phyloP scores from a whole-genome alignment of 2,113 vertebrate species.

The Istiophorus platypterus region DNA sequence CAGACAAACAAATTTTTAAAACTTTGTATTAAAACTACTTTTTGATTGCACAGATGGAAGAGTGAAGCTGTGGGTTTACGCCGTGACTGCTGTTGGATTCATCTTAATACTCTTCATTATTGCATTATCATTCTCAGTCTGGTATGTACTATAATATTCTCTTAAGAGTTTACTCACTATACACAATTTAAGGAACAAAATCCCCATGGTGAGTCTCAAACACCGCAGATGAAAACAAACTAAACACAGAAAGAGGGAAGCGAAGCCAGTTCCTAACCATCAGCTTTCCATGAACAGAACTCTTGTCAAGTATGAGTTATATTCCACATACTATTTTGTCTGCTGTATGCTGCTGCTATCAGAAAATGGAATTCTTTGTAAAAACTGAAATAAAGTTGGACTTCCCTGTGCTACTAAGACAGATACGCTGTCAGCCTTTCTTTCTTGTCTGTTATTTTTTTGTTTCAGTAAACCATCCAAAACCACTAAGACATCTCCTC shows the following conservation, averaged over 20 bases:
- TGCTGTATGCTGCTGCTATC: conserved; percentile 57
- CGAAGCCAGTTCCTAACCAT: conserved; percentile 12
- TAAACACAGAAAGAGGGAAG: conserved; percentile 9
- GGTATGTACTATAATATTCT: conserved; percentile 86
- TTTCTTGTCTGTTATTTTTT: conserved; percentile 35
- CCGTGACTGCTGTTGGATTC: conserved; percentile 91
- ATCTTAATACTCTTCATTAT: conserved; percentile 92
- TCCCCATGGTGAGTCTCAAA: conserved; percentile 4
- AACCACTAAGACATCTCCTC: conserved; percentile 87
- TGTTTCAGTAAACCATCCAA: conserved; percentile 90
- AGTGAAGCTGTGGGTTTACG: conserved; percentile 97
- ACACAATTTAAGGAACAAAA: conserved; percentile 28
- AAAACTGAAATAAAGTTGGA: conserved; percentile 42
- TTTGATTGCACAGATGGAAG: conserved; percentile 90
- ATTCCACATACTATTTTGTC: conserved; percentile 39
- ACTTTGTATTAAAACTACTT: conserved; percentile 66
- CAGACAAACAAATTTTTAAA: conserved; percentile 3
- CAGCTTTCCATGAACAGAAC: conserved; percentile 22
- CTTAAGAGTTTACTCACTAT: not conserved
- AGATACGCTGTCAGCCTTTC: conserved; percentile 34
- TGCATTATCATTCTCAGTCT: conserved; percentile 92
- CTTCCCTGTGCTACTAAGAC: conserved; percentile 45
- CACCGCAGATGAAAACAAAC: conserved; percentile 16
- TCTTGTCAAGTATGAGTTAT: conserved; percentile 61
- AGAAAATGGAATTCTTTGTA: conserved; percentile 65